Evolutionary conservation across 2,888 invertebrate species (phyloP).

Genomic region (Drosophila tanythrix): DNA sequence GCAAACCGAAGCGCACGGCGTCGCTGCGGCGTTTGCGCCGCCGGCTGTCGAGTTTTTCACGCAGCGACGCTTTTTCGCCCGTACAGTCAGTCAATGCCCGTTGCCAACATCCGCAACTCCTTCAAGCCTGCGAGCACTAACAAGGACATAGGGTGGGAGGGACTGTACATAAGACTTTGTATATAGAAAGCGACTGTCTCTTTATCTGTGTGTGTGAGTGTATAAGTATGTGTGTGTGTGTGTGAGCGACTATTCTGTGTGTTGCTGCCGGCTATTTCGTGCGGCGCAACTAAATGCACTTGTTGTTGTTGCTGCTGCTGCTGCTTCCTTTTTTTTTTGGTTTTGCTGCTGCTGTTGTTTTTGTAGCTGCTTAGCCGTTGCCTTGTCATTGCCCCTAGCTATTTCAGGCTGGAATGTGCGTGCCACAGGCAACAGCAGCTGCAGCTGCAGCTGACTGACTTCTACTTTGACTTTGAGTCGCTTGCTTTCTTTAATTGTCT

Average conservation of each 20-base stretch:
- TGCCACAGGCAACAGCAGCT: conserved; percentile 46
- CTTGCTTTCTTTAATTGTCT: conserved; percentile 43
- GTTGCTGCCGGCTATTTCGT: conserved; percentile 57
- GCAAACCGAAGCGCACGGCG: conserved; percentile 76
- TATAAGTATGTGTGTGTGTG: conserved; percentile 23
- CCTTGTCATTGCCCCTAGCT: conserved; percentile 65
- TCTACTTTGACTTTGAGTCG: conserved; percentile 63
- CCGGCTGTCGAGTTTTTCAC: conserved; percentile 68
- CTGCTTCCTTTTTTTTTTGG: conserved; percentile 35
- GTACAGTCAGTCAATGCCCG: conserved; percentile 67
- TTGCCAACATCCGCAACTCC: conserved; percentile 69
- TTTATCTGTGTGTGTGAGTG: not conserved
- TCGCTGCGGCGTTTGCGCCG: conserved; percentile 47
- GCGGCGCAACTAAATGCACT: conserved; percentile 77
- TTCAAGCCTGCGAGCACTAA: conserved; percentile 52
- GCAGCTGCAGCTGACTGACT: conserved; percentile 58
- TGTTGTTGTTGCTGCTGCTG: conserved; percentile 50
- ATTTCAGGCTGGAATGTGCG: conserved; percentile 67
- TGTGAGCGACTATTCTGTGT: conserved; percentile 44
- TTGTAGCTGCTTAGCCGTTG: conserved; percentile 56
- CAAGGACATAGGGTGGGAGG: not conserved
- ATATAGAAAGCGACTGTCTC: conserved; percentile 43
- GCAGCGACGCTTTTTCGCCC: conserved; percentile 75
- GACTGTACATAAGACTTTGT: conserved; percentile 65
- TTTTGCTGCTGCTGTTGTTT: conserved; percentile 31